These are phyloP conservation scores for Pipistrellus pygmaeus DNA, from an alignment of 2,797 vertebrate genomes.

Conservation along the genomic window DNA sequence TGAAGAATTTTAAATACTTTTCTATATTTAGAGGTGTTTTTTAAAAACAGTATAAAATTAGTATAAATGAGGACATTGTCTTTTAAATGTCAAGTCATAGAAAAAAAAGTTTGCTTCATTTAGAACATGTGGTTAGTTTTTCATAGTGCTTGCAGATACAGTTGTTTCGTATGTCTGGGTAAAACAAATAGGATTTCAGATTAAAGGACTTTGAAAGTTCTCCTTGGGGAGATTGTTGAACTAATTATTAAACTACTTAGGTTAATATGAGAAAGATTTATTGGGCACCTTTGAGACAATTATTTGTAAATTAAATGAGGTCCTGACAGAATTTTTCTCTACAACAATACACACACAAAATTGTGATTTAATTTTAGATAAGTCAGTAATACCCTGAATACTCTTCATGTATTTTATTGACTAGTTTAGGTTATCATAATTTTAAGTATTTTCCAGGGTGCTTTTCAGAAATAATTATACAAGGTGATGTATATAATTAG, in stretches of 20 bases:
- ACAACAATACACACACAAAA: not conserved
- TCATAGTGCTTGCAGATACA: not conserved
- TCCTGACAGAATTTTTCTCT: not conserved
- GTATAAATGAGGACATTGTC: not conserved
- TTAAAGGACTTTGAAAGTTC: not conserved
- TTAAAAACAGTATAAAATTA: constrained; percentile 39
- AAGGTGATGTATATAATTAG: not conserved
- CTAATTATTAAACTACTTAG: not conserved
- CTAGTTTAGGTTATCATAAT: not conserved
- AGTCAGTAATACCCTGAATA: not conserved
- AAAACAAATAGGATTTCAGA: not conserved
- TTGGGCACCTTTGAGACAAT: not conserved
- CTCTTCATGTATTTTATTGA: not conserved
- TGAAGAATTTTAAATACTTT: constrained; percentile 7
- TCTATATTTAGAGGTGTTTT: constrained; percentile 18
- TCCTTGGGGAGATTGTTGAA: not conserved
- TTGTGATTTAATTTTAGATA: not conserved
- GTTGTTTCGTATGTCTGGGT: not conserved
- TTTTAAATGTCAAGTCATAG: not conserved
- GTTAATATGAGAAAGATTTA: constrained; percentile 25
- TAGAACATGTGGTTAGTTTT: not conserved
- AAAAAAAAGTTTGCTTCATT: not conserved
- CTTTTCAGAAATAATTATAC: not conserved
- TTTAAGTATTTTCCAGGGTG: not conserved
- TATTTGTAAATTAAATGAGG: not conserved